Conservation (phyloP, 2,113 vertebrate species). For the Perccottus glenii region DNA sequence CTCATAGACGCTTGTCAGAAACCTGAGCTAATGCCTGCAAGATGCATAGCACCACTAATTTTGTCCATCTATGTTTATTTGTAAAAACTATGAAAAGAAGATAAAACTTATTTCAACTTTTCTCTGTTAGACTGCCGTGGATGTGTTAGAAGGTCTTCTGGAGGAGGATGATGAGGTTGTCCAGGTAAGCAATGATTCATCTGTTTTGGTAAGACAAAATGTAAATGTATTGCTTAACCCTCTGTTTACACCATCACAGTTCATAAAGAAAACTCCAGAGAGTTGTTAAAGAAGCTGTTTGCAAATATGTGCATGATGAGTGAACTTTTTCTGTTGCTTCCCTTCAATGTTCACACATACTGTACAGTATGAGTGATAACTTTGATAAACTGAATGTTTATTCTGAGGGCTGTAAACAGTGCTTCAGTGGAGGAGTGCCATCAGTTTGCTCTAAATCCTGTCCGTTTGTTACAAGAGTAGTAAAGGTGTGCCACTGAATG, state of each 20-base stretch:
- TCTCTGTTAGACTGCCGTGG: constrained; percentile 72
- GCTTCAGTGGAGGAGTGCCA: constrained; percentile 34
- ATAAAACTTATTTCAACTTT: not conserved
- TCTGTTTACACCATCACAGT: not conserved
- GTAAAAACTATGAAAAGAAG: not conserved
- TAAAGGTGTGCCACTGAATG: constrained; percentile 57
- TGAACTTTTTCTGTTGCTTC: constrained; percentile 4
- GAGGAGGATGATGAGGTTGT: constrained; percentile 86
- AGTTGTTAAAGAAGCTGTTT: not conserved
- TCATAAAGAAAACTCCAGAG: not conserved
- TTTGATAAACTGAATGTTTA: constrained; percentile 43
- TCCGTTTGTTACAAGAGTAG: constrained; percentile 33
- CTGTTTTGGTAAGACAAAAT: not conserved
- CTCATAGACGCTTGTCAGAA: constrained; percentile 53
- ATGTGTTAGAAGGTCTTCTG: constrained; percentile 81
- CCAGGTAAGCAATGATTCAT: constrained; percentile 71
- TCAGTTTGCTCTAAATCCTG: constrained; percentile 43
- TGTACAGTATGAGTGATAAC: constrained; percentile 17
- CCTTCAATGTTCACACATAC: not conserved
- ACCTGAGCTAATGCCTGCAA: constrained; percentile 47
- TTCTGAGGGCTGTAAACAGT: constrained; percentile 40
- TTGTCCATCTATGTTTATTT: not conserved
- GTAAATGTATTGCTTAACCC: not conserved
- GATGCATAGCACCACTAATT: constrained; percentile 19
- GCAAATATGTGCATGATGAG: not conserved